A percentile compares a stretch with the other conserved stretches of the same genome.
These are phyloP conservation scores for Eulacestoma nigropectus DNA, from an alignment of 2,113 vertebrate genomes.

Conservation along the genomic window DNA sequence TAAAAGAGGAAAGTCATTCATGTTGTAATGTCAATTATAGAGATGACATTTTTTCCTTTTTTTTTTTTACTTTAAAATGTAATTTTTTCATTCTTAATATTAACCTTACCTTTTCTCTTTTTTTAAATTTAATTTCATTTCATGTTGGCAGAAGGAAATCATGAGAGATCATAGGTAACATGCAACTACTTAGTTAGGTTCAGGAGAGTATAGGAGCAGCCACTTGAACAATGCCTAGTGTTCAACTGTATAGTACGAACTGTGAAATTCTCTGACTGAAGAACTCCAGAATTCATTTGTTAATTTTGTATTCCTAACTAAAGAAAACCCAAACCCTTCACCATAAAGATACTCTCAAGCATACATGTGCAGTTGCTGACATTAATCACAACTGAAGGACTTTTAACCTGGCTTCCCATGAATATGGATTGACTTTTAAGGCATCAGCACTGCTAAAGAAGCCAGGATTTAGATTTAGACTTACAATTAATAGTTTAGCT, in stretches of 20 bases:
- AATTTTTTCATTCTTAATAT: conserved; percentile 11
- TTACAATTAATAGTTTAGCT: neutral
- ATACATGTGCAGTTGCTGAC: neutral
- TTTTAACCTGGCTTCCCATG: neutral
- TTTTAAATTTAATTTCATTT: neutral
- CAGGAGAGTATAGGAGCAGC: neutral
- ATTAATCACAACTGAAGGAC: neutral
- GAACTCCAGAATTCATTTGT: neutral
- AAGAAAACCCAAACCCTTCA: neutral
- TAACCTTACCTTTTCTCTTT: neutral
- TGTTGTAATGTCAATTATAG: neutral
- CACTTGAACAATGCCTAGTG: neutral
- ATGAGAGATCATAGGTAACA: neutral
- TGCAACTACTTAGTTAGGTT: neutral
- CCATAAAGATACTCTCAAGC: neutral
- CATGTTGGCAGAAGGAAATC: conserved; percentile 23
- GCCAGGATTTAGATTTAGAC: neutral
- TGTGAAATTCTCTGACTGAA: neutral
- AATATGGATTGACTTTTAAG: neutral
- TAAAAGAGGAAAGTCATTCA: neutral
- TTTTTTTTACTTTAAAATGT: neutral
- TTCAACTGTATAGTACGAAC: neutral
- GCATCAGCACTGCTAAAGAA: neutral
- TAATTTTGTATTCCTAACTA: neutral
- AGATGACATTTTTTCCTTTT: neutral